Evolutionary conservation across 1,140 invertebrate genomes (phyloP).

Genomic region (Ylistrum balloti): DNA sequence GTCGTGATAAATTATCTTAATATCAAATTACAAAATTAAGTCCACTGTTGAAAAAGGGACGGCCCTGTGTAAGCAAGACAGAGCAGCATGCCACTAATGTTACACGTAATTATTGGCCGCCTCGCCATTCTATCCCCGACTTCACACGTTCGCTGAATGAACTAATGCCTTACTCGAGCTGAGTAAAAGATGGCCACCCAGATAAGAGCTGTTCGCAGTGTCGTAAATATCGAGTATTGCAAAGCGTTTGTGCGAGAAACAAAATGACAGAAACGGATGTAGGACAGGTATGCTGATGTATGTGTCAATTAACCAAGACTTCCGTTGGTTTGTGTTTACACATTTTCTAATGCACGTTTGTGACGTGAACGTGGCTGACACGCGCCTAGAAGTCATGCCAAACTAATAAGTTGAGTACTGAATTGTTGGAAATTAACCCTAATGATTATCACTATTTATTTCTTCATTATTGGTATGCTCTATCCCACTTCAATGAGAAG

Average conservation of each 20-base stretch:
- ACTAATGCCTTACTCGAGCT: conserved; percentile 26
- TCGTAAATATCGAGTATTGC: conserved; percentile 39
- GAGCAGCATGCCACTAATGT: background rate
- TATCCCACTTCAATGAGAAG: too few relatives aligned
- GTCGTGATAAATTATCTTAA: conserved; percentile 40
- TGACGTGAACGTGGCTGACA: background rate
- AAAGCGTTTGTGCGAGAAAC: conserved; percentile 37
- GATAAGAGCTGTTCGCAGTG: conserved; percentile 31
- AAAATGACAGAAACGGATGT: conserved; percentile 28
- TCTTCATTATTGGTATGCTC: too few relatives aligned
- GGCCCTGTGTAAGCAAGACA: conserved; percentile 22
- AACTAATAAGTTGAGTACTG: background rate
- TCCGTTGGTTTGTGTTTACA: conserved; percentile 37
- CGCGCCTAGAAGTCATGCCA: background rate
- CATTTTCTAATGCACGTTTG: background rate
- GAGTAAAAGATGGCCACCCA: conserved; percentile 32
- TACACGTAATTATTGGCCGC: conserved; percentile 30
- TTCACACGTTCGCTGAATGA: conserved; percentile 37
- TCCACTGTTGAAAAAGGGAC: conserved; percentile 31
- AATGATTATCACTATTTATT: background rate
- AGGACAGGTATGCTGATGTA: conserved; percentile 26
- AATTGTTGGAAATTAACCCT: background rate
- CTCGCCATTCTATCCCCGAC: conserved; percentile 16
- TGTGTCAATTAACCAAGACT: conserved; percentile 29
- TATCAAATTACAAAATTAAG: conserved; percentile 36